Percentiles rank a stretch among this genome's conserved stretches.
Conservation (phyloP, 2,113 vertebrate species). For the Balaeniceps rex region DNA sequence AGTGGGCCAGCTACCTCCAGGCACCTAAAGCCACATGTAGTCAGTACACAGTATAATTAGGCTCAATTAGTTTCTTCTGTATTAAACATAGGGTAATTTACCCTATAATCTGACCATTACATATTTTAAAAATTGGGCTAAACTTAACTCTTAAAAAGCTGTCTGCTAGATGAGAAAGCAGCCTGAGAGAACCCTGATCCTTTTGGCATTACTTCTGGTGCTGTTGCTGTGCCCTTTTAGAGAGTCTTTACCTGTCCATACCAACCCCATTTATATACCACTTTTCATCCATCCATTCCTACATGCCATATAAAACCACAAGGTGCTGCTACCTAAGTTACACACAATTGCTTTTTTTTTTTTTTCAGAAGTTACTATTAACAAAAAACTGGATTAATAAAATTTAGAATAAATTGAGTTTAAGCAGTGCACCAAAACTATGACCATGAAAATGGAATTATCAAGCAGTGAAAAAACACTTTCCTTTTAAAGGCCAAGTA, state of each 20-base stretch:
- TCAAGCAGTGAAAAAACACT: not conserved
- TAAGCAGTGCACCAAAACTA: not conserved
- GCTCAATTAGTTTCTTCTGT: not conserved
- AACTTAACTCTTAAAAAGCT: not conserved
- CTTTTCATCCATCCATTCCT: not conserved
- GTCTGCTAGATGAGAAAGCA: not conserved
- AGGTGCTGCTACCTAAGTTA: not conserved
- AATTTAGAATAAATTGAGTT: not conserved
- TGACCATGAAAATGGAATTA: not conserved
- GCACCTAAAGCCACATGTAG: not conserved
- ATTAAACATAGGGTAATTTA: not conserved
- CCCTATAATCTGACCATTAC: rapidly evolving
- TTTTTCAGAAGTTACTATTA: not conserved
- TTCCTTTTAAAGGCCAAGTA: not conserved
- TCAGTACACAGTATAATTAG: not conserved
- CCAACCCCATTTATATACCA: rapidly evolving
- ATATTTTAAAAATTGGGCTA: not conserved
- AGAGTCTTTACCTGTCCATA: too few relatives aligned
- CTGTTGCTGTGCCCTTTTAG: too few relatives aligned
- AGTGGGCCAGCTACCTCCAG: too few relatives aligned
- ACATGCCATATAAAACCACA: not conserved
- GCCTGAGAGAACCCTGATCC: not conserved
- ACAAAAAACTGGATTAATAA: not conserved
- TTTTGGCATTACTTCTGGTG: not conserved
- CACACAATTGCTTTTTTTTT: not conserved